Conservation (phyloP, 2,797 vertebrate genomes). For the Echiichthys vipera region DNA sequence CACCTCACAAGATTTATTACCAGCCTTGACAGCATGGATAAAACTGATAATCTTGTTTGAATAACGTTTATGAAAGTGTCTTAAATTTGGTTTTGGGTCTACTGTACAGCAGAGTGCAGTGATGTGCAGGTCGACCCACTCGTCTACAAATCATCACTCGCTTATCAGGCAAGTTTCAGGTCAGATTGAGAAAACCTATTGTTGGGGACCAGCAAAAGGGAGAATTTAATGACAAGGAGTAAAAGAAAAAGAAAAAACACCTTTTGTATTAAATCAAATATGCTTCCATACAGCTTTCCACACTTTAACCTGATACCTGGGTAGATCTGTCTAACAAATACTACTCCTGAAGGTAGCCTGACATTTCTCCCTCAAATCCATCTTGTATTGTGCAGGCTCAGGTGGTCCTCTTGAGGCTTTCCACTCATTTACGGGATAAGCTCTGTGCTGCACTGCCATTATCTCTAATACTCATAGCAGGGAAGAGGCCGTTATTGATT, state of each 20-base stretch:
- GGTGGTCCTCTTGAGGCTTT: conserved; percentile 5
- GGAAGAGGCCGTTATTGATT: conserved; percentile 33
- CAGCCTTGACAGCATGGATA: too few relatives aligned
- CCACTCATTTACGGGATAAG: conserved; percentile 36
- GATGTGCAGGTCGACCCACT: not conserved
- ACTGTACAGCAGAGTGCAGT: not conserved
- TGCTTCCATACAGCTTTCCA: not conserved
- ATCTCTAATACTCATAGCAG: conserved; percentile 36
- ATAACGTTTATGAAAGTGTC: not conserved
- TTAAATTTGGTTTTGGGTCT: not conserved
- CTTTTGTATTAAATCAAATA: not conserved
- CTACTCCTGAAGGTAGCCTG: not conserved
- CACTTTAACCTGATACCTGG: not conserved
- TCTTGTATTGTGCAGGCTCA: not conserved
- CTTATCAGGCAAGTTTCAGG: not conserved
- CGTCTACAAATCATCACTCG: not conserved
- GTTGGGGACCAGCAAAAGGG: too few relatives aligned
- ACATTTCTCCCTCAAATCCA: conserved; percentile 13
- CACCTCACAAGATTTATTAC: too few relatives aligned
- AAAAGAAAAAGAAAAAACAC: not conserved
- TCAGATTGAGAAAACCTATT: not conserved
- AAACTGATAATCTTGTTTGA: not conserved
- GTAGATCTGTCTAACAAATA: not conserved
- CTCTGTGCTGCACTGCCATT: conserved; percentile 24
- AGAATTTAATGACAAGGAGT: not conserved